Evolutionary conservation across 2,888 invertebrate genomes (phyloP), one percentile per base, ranked within the genome.

Genomic region (Xestia xanthographa): DNA sequence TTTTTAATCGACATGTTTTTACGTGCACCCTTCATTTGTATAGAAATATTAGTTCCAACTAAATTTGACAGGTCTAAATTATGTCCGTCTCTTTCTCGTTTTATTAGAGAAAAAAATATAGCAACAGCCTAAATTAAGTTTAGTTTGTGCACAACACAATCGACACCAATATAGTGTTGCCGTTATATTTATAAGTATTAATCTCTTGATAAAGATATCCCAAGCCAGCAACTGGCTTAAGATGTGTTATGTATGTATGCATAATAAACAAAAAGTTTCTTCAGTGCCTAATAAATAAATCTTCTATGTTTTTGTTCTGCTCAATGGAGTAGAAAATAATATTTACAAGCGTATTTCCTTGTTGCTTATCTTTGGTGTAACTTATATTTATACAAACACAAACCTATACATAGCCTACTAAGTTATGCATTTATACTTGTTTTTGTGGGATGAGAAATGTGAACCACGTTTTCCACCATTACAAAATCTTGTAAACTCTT

Each of bases 261-360:
- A 60, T 79, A 71, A 79, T 60, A 79, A 76, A 43, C 71, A 14
- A 43, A 76, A 79, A 71, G 50, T 60, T 34, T 58, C 22, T 60
- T 22, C 41, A 70, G 20, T 17, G 2, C 22, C 34, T 34, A 50
- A 43, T 76, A 76, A 34, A 79, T 60, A 76, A 79, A 70, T 60
- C 50, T 34, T 17, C 5, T 60, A 50, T 80, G 75, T 85, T 87
- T 77, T 84, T 73, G 50, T 60, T 72, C 38, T 38, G 66, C 56
- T 69, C 71, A 81, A 83, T 83, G 71, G 63, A 63, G 71, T 73
- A 67, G 77, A 85, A 79, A 83, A 86, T 83, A 85, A 78, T 87
- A 80, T 82, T 77, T 71, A 71, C 69, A 66, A 62, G 60, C 58
- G 53, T 69, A 22, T 50, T 79, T 79, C 71, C 76, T 79, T 22